Evolutionary conservation across 2,797 vertebrate genomes (phyloP).

Genomic region (Aplochiton taeniatus): DNA sequence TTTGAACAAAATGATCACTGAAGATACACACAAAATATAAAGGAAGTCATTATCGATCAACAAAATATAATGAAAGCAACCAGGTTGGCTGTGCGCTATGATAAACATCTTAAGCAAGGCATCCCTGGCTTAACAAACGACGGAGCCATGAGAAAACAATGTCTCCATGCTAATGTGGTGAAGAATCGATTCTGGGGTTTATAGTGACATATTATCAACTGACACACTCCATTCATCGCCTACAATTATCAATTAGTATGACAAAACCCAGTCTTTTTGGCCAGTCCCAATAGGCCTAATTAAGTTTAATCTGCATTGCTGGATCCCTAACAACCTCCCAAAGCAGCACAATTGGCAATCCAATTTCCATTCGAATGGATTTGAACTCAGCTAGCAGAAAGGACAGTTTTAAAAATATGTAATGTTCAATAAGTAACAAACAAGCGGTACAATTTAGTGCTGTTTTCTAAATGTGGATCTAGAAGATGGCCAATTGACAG

Average conservation of each 20-base stretch:
- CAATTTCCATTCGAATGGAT: slow-evolving; percentile 27
- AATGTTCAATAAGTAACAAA: not conserved
- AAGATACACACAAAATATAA: slow-evolving; percentile 16
- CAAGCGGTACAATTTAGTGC: too few species aligned
- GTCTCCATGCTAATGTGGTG: slow-evolving; percentile 29
- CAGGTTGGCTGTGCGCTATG: slow-evolving; percentile 30
- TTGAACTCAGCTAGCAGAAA: slow-evolving; percentile 11
- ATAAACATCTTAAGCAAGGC: slow-evolving; percentile 60
- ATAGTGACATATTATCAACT: slow-evolving; percentile 48
- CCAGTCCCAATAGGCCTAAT: slow-evolving; percentile 30
- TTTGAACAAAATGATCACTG: slow-evolving; percentile 41
- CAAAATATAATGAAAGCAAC: slow-evolving; percentile 43
- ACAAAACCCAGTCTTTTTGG: slow-evolving; percentile 50
- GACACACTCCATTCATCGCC: slow-evolving; percentile 46
- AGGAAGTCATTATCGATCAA: slow-evolving; percentile 46
- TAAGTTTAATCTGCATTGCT: slow-evolving; percentile 11
- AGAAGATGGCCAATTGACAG: too few species aligned
- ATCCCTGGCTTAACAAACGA: slow-evolving; percentile 11
- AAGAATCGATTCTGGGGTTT: slow-evolving; percentile 38
- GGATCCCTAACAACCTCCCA: slow-evolving; percentile 28
- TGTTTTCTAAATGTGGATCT: too few species aligned
- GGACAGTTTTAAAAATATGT: not conserved
- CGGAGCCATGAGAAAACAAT: slow-evolving; percentile 40
- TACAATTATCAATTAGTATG: slow-evolving; percentile 63
- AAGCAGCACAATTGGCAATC: slow-evolving; percentile 27